Evolutionary conservation across 2,888 invertebrate genomes (phyloP).

Genomic region (Actias luna): DNA sequence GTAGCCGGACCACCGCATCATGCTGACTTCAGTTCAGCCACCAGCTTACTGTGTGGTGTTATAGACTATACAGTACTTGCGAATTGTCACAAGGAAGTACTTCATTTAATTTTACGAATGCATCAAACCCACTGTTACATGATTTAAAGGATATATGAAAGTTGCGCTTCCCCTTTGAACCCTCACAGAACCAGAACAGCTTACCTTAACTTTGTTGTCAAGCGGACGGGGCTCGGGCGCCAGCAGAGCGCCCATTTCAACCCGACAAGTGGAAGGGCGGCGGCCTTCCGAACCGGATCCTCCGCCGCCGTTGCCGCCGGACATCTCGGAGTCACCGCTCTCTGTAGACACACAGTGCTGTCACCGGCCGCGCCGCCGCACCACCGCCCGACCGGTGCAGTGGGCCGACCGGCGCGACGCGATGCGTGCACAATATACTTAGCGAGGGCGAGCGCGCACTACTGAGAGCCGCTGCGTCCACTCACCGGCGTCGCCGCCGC

Average conservation of each 20-base stretch:
- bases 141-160: neutral
- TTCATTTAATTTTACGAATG: too few species aligned
- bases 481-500: constrained; percentile 70
- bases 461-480: constrained; percentile 40
- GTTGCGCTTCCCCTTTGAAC: neutral
- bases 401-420: neutral
- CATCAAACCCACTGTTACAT: neutral
- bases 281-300: constrained; percentile 50
- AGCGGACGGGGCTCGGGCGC: constrained; percentile 85
- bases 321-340: constrained; percentile 71
- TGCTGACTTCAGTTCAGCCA: too few species aligned
- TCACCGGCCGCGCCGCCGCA: constrained; percentile 44
- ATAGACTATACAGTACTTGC: too few species aligned
- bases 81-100: too few species aligned
- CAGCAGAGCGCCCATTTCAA: constrained; percentile 84
- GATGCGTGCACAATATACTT: constrained; percentile 46
- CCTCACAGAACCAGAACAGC: constrained; percentile 25
- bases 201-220: constrained; percentile 89
- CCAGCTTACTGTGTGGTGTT: too few species aligned
- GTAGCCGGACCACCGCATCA: too few species aligned
- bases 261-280: constrained; percentile 76
- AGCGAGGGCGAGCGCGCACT: constrained; percentile 45
- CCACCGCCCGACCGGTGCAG: constrained; percentile 42
- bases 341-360: constrained; percentile 52
- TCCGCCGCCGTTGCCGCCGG: constrained; percentile 63